Conservation (phyloP, 1,140 invertebrate species). For the Trissolcus basalis region DNA sequence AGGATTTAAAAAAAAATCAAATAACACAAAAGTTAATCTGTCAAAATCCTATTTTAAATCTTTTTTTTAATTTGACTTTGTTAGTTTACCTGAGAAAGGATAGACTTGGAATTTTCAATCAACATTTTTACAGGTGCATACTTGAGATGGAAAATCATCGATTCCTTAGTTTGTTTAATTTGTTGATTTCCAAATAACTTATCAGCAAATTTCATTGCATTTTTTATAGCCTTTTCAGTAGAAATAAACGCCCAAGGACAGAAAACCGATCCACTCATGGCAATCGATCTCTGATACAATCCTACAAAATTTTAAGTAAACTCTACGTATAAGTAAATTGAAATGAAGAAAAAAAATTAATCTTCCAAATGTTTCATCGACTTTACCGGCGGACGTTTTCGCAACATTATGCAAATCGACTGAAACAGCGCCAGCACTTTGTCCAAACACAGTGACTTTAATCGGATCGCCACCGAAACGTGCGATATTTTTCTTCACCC, state of each 20-base stretch:
- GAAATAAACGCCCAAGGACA: slow-evolving; percentile 36
- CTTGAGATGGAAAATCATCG: no score
- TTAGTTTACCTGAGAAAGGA: not conserved
- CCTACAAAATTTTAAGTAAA: slow-evolving; percentile 6
- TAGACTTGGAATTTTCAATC: not conserved
- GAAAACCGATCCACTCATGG: slow-evolving; percentile 44
- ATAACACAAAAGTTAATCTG: no score
- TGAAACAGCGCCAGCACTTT: slow-evolving; percentile 73
- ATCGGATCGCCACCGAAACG: slow-evolving; percentile 79
- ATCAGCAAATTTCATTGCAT: slow-evolving; percentile 19
- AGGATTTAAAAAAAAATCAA: not conserved
- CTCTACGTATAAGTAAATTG: not conserved
- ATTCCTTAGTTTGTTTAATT: no score
- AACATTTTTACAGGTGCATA: no score
- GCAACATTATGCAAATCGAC: slow-evolving; percentile 33
- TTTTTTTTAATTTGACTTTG: no score
- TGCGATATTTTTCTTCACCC: slow-evolving; percentile 79
- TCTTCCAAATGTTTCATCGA: no score
- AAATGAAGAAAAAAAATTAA: no score
- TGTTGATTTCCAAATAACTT: not conserved
- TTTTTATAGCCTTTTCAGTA: slow-evolving; percentile 1
- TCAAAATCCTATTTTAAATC: no score
- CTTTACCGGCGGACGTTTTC: no score
- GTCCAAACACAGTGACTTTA: slow-evolving; percentile 81
- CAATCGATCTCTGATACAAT: slow-evolving; percentile 33